Conservation (phyloP, 2,888 invertebrate species). For the Dinocampus coccinellae region DNA sequence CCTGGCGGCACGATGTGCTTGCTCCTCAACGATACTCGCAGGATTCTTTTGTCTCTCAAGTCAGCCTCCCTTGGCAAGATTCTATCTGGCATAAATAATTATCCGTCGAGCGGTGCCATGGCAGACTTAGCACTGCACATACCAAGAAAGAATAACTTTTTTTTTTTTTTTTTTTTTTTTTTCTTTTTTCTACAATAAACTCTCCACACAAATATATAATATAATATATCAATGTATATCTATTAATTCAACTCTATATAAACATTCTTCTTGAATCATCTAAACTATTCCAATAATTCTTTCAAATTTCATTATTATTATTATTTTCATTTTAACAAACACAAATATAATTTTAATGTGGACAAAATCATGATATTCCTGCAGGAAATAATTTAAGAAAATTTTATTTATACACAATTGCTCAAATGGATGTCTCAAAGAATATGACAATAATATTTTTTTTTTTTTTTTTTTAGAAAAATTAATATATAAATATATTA, state of each 20-base stretch:
- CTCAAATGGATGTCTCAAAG: background rate
- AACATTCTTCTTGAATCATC: background rate
- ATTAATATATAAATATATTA: background rate
- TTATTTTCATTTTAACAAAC: background rate
- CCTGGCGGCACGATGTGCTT: constrained; percentile 13
- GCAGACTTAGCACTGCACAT: constrained; percentile 33
- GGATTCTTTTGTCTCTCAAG: constrained; percentile 65
- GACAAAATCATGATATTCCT: no score
- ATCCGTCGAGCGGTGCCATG: constrained; percentile 52
- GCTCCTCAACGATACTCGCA: constrained; percentile 14
- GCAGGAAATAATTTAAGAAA: background rate
- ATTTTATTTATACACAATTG: background rate
- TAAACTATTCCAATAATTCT: background rate
- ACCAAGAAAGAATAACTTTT: constrained; percentile 24
- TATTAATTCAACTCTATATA: background rate
- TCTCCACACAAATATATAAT: background rate
- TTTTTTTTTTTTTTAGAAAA: no score
- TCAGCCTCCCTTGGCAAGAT: constrained; percentile 57
- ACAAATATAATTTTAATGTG: background rate
- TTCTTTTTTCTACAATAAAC: no score
- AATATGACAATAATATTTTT: no score
- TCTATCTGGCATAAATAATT: constrained; percentile 69
- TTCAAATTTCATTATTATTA: background rate
- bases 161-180: background rate
- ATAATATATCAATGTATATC: background rate